Base-by-base conservation (phyloP, 2,888 invertebrate species). In the Anagyrus pseudococci region DNA sequence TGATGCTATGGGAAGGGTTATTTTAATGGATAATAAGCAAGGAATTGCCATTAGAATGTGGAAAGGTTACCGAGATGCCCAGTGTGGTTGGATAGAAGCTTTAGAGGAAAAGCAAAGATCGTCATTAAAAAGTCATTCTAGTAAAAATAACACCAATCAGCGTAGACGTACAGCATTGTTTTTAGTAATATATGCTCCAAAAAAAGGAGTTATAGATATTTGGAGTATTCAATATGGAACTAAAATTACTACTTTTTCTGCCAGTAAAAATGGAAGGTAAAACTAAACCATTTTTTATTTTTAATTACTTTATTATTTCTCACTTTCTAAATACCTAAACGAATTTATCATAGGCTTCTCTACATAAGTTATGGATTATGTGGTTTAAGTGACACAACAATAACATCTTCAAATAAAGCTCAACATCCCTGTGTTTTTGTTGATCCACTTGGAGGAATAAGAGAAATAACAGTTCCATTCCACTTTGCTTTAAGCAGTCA, bases 1-100 rank as follows among this genome's bases (percentile, higher is more conserved):
- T 0, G 98, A 98, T 81, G 89, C 88, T 70, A 86, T 94, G 74
- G 97, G 97, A 25, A 86, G 98, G 61, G 92, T 98, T 0, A 87
- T 92, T 46, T 83, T 99, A 17, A 82, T 98, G 33, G 96, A 98
- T 81, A 88, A 93, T 15, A 85, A 85, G 50, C 87, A 87, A 69
- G 94, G 96, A 1, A 85, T 91, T 56, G 88, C 92, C 23, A 82
- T 96, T 41, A 85, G 94, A 55, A 89, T 97, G 76, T 96, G 96
- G 87, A 98, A 98, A 84, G 98, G 98, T 3, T 98, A 96, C 80
- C 85, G 98, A 54, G 95, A 98, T 77, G 97, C 98, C 0, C 93
- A 98, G 77, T 94, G 96, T 78, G 94, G 93, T 2, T 98, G 97
- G 87, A 84, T 98, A 44, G 92, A 94, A 81, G 91, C 93, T 0